A percentile compares a stretch with the other conserved stretches of the same genome.
phyloP scores from a whole-genome alignment of 1,140 invertebrate genomes.

The Dendroctonus ponderosae region DNA sequence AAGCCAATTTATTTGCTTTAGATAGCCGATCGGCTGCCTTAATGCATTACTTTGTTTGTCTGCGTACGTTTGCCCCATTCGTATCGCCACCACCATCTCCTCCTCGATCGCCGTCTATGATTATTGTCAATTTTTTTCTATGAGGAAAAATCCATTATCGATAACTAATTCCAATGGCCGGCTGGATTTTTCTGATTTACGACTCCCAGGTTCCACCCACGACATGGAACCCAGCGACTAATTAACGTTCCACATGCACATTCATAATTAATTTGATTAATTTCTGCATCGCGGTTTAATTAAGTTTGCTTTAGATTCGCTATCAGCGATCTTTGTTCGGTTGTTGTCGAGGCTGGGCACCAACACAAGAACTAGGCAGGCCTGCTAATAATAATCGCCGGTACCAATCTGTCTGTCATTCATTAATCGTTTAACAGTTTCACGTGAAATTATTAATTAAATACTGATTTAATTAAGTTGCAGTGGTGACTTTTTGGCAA shows the following conservation, averaged over 20 bases:
- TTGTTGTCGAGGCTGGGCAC: no score
- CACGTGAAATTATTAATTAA: no score
- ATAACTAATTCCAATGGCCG: neutral
- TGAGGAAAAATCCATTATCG: neutral
- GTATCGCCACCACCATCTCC: no score
- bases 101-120: no score
- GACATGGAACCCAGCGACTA: constrained; percentile 10
- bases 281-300: constrained; percentile 14
- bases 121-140: no score
- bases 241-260: constrained; percentile 17
- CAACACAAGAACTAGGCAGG: neutral
- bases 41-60: no score
- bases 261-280: constrained; percentile 23
- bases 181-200: neutral
- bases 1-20: no score
- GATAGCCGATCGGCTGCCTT: no score
- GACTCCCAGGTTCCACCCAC: constrained; percentile 11
- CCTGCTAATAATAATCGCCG: neutral
- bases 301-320: constrained; percentile 16
- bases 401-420: neutral
- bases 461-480: no score
- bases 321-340: constrained; percentile 12
- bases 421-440: no score
- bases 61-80: no score
- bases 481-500: no score